Evolutionary conservation across 1,140 invertebrate genomes (phyloP), one percentile per base, ranked within the genome.

Genomic region (Scaptomyza pallida): DNA sequence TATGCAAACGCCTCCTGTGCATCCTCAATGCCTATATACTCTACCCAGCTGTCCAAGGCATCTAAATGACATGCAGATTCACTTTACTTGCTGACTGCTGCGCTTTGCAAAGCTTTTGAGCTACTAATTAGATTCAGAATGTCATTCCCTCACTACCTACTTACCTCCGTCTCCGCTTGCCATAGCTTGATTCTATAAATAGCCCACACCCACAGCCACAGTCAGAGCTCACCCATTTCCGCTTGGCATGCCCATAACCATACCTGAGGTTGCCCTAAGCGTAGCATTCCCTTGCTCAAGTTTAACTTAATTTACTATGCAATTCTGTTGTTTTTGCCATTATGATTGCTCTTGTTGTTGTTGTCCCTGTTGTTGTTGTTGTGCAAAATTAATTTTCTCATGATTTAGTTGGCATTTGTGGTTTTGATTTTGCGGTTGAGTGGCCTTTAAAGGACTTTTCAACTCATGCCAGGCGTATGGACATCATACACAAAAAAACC

Each of bases 51-150:
- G 79, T 82, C 79, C 80, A 75, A 75, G 75, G 71, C 80, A 85
- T 80, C 78, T 86, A 82, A 83, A 83, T 83, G 81, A 86, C 80
- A 83, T 76, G 81, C 81, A 76, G 81, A 76, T 83, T 80, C 80
- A 86, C 81, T 83, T 83, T 80, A 65, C 80, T 73, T 65, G 64
- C 70, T 23, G 48, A 41, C 45, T 64, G 54, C 40, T 52, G 59
- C 70, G 47, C 26, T 35, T 65, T 62, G 67, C 57, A 69, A 69
- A 60, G 80, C 81, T 86, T 86, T 85, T 74, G 64, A 85, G 81
- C 61, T 67, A 80, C 81, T 85, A 85, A 85, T 85, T 85, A 85
- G 81, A 85, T 85, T 86, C 78, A 67, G 54, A 57, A 40, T 13
- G 26, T 23, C 16, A 40, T 33, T n/a, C 13, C 16, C 8, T 8